Percentiles rank a stretch among this genome's conserved stretches.
phyloP scores from a whole-genome alignment of 2,797 vertebrate genomes.

The Myotis pilosus region DNA sequence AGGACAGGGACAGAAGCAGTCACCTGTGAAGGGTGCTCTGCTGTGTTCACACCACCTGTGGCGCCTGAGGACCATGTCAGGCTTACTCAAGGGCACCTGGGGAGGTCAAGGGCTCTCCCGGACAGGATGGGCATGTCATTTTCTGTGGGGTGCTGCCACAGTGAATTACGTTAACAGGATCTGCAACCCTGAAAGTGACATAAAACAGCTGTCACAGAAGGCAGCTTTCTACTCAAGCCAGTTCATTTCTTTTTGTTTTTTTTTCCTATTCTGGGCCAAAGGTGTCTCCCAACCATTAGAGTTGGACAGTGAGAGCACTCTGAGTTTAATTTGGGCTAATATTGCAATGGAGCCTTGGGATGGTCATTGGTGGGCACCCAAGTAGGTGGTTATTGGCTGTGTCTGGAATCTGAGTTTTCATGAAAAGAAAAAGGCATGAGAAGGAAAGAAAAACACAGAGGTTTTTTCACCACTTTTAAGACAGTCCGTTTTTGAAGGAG shows the following conservation, averaged over 20 bases:
- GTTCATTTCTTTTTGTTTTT: background rate
- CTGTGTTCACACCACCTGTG: background rate
- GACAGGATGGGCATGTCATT: background rate
- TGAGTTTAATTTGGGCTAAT: background rate
- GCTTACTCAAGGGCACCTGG: background rate
- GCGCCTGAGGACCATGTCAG: background rate
- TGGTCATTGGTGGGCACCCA: background rate
- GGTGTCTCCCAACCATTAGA: background rate
- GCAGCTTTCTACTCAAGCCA: background rate
- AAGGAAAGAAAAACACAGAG: constrained; percentile 17
- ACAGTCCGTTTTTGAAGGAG: background rate
- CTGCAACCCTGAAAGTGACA: background rate
- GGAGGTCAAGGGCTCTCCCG: background rate
- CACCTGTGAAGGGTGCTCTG: background rate
- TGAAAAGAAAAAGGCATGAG: background rate
- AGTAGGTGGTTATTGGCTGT: background rate
- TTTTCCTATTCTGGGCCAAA: background rate
- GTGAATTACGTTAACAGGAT: background rate
- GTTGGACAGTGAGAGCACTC: background rate
- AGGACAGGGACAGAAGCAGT: background rate
- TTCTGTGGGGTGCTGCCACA: background rate
- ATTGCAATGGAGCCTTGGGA: background rate
- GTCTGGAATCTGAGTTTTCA: background rate
- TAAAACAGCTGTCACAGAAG: background rate
- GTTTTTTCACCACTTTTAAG: background rate